phyloP scores from a whole-genome alignment of 1,140 invertebrate genomes.

The Drosophila setifemur region DNA sequence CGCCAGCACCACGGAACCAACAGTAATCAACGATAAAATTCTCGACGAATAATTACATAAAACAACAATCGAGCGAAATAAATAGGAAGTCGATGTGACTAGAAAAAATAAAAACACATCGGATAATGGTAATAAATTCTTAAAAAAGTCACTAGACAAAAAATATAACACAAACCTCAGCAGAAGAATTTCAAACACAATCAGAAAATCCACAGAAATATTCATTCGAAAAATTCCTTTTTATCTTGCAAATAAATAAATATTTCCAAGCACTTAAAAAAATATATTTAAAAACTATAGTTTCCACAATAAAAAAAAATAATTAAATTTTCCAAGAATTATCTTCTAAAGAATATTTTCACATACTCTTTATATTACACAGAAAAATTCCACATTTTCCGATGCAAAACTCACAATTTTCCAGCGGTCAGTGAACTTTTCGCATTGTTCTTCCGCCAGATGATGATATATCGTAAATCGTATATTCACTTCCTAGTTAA shows the following conservation, averaged over 20 bases:
- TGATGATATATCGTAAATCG: no score
- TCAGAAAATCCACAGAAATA: no score
- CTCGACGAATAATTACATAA: slow-evolving; percentile 42
- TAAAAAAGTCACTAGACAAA: neutral
- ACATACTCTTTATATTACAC: no score
- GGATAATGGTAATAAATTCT: neutral
- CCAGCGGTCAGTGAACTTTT: slow-evolving; percentile 26
- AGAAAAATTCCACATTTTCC: slow-evolving; percentile 1
- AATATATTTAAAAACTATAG: neutral
- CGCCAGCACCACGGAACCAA: slow-evolving; percentile 22
- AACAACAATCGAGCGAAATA: slow-evolving; percentile 20
- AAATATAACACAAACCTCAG: no score
- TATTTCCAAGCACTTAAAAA: no score
- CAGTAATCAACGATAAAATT: slow-evolving; percentile 41
- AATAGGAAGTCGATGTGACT: slow-evolving; percentile 35
- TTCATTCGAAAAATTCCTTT: no score
- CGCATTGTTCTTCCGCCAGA: neutral
- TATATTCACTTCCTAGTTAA: slow-evolving; percentile 32
- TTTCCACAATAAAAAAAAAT: neutral
- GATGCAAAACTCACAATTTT: slow-evolving; percentile 15
- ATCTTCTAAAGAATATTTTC: neutral
- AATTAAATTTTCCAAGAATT: neutral
- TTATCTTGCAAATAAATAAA: no score
- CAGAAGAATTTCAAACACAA: no score
- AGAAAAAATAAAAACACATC: neutral